These are phyloP conservation scores for Hedya salicella DNA, from an alignment of 2,888 invertebrate species.

Conservation along the genomic window DNA sequence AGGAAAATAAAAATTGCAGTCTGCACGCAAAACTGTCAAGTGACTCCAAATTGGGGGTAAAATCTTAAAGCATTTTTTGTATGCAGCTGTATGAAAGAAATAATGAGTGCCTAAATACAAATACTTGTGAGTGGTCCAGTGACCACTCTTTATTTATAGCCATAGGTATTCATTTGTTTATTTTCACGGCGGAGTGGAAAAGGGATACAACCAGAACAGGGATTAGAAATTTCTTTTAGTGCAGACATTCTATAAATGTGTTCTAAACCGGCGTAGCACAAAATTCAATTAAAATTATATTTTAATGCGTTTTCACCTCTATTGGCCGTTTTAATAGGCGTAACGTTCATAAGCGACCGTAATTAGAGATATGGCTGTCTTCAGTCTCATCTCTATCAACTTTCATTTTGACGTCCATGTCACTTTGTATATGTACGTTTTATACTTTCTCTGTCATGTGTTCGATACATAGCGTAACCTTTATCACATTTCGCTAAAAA, in stretches of 20 bases:
- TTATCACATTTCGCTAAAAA: constrained; percentile 11
- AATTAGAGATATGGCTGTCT: constrained; percentile 42
- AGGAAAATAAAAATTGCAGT: too few relatives aligned
- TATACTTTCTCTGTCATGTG: constrained; percentile 37
- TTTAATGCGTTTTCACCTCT: not conserved
- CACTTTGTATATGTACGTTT: constrained; percentile 19
- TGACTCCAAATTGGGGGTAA: too few relatives aligned
- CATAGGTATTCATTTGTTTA: not conserved
- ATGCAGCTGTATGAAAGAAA: too few relatives aligned
- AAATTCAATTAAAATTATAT: not conserved
- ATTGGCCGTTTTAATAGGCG: constrained; percentile 5
- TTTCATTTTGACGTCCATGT: constrained; percentile 40
- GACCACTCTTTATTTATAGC: too few relatives aligned
- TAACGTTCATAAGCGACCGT: constrained; percentile 20
- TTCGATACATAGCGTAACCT: constrained; percentile 7
- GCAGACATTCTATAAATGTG: not conserved
- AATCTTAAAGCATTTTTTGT: too few relatives aligned
- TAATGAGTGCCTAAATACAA: too few relatives aligned
- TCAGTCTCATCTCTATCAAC: constrained; percentile 35
- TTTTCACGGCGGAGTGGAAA: not conserved
- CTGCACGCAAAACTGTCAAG: too few relatives aligned
- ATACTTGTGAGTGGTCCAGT: too few relatives aligned
- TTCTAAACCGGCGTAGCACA: not conserved
- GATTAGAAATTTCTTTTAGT: not conserved
- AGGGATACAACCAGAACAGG: not conserved